Percentiles rank a stretch among this genome's conserved stretches.
phyloP scores from a whole-genome alignment of 1,140 invertebrate species.

The Drosophila suzukii region DNA sequence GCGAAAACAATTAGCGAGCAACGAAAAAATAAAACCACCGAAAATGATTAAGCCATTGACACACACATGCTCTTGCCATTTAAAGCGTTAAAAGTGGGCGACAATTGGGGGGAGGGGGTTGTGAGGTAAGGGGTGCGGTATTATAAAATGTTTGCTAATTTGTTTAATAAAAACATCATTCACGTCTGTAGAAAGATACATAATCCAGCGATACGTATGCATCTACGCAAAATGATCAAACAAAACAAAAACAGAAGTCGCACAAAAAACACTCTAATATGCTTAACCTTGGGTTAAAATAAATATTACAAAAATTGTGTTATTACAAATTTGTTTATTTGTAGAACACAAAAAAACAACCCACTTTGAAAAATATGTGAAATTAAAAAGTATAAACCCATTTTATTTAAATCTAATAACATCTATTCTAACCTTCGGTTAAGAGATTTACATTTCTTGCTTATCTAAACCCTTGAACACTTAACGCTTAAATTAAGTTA shows the following conservation, averaged over 20 bases:
- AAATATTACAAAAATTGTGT: background rate
- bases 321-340: too few species aligned
- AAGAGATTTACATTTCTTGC: too few species aligned
- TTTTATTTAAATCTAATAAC: too few species aligned
- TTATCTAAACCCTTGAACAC: too few species aligned
- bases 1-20: constrained; percentile 25
- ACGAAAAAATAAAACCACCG: constrained; percentile 12
- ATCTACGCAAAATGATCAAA: background rate
- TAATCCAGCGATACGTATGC: background rate
- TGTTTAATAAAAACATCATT: constrained; percentile 1
- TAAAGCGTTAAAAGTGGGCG: background rate
- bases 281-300: background rate
- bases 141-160: constrained; percentile 41
- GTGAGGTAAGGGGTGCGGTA: background rate
- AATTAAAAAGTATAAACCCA: too few species aligned
- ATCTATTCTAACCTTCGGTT: too few species aligned
- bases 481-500: too few species aligned
- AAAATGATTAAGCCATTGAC: constrained; percentile 34
- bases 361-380: too few species aligned
- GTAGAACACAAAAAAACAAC: background rate
- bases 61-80: constrained; percentile 37
- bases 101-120: background rate
- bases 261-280: background rate
- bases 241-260: background rate
- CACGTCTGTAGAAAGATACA: background rate